Conservation (phyloP, 2,113 vertebrate species). For the Pollachius pollachius region DNA sequence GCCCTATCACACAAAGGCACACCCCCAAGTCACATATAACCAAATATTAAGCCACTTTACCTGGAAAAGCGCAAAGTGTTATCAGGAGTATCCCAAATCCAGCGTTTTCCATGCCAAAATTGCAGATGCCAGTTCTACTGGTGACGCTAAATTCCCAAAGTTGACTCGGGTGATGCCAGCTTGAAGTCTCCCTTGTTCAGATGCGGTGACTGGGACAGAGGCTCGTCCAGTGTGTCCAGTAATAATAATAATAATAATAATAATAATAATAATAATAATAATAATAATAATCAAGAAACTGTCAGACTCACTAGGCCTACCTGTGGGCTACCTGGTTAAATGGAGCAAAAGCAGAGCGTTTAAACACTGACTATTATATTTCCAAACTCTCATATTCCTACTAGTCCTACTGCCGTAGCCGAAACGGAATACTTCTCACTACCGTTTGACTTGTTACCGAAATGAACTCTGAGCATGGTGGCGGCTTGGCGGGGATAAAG, state of each 20-base stretch:
- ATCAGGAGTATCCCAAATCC: conserved; percentile 62
- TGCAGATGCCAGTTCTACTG: conserved; percentile 48
- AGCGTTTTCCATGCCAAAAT: conserved; percentile 55
- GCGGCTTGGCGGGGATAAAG: conserved; percentile 62
- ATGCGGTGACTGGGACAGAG: background rate
- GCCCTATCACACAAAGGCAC: background rate
- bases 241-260: background rate
- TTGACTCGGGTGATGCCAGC: conserved; percentile 2
- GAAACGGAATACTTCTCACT: conserved; percentile 1
- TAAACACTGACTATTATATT: background rate
- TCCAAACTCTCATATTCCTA: background rate
- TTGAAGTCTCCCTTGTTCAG: background rate
- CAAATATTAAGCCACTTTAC: conserved; percentile 28
- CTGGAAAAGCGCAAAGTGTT: conserved; percentile 52
- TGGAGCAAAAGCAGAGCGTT: too few species aligned
- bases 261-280: background rate
- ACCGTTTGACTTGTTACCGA: conserved; percentile 23
- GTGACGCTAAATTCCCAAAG: conserved; percentile 40
- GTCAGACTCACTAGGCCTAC: too few species aligned
- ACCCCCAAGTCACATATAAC: background rate
- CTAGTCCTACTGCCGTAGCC: conserved; percentile 32
- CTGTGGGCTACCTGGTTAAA: too few species aligned
- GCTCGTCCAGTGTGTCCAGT: conserved; percentile 2
- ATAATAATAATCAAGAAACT: too few species aligned
- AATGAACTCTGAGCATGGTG: conserved; percentile 36